Base-by-base conservation (phyloP, 35 echinoderm and acorn worm species). In the Hemicentrotus pulcherrimus region DNA sequence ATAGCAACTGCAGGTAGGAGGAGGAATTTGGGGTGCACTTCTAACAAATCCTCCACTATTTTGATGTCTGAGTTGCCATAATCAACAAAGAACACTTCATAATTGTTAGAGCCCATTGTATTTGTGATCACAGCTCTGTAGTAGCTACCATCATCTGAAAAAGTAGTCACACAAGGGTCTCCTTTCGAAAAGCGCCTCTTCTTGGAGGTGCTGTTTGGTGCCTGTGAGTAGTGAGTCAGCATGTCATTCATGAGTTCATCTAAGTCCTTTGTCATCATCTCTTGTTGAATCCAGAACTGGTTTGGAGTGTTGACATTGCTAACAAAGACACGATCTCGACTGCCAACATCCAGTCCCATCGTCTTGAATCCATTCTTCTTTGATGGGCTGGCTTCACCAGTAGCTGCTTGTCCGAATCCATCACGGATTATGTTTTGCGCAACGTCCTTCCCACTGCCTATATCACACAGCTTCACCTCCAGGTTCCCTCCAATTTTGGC, bases 221-320 rank as follows among this genome's bases (percentile, higher is more conserved):
- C 61, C 15, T 94, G 61, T 61, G 91, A 35, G 33, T 94, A 92
- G 95, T 96, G 96, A 1, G 61, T 15, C 47, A 95, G 47, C 18
- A 98, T 70, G 47, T 96, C 96, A 22, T 96, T 96, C 97, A 98
- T 98, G 33, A 98, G 60, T 35, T 98, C 94, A 94, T 98, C 97
- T n/a, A 97, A 94, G 50, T 96, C 95, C 45, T 95, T 86, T 2
- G 94, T 88, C 15, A 97, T 89, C 5, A 88, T 94, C 46, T 96
- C 96, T 70, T 97, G 97, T 55, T 98, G 97, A 35, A 98, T 92
- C 97, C 97, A 98, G 48, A 98, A 97, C 92, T 95, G 94, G 19
- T 92, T 93, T 31, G 96, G 95, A 32, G 97, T 96, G 13, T 85
- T 87, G 6, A 94, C 91, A 65, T 97, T 95, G 55, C 96, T 97